Percentiles rank a stretch among this genome's conserved stretches.
These are phyloP conservation scores for Emydoidea blandingii DNA, from an alignment of 2,797 vertebrate genomes.

Conservation along the genomic window DNA sequence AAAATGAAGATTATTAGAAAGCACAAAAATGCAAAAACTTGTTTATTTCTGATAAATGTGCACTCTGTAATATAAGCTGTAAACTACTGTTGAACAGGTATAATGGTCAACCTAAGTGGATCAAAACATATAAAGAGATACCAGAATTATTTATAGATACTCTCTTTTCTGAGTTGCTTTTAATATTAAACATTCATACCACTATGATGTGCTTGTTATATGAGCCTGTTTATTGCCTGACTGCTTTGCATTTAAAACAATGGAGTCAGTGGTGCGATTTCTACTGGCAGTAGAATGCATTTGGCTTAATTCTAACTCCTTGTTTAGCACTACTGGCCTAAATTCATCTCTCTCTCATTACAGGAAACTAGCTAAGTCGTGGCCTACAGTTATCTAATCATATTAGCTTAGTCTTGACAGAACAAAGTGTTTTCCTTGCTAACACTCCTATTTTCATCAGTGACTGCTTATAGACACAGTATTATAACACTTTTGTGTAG, in stretches of 20 bases:
- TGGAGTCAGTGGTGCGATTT: background rate
- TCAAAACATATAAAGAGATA: background rate
- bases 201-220: background rate
- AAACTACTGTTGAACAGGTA: background rate
- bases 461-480: background rate
- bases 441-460: background rate
- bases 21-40: background rate
- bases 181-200: slow-evolving; percentile 22
- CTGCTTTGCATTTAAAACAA: slow-evolving; percentile 19
- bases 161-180: slow-evolving; percentile 14
- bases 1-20: background rate
- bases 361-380: background rate
- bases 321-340: background rate
- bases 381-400: background rate
- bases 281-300: background rate
- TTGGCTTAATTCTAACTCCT: background rate
- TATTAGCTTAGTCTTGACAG: background rate
- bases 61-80: background rate
- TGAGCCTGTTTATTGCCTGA: slow-evolving; percentile 24
- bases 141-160: background rate
- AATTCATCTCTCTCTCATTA: background rate
- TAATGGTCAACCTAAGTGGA: background rate
- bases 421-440: background rate
- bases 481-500: background rate
- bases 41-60: background rate